Evolutionary conservation across 2,113 vertebrate genomes (phyloP), one percentile per base, ranked within the genome.

Genomic region (Spilogale gracilis): DNA sequence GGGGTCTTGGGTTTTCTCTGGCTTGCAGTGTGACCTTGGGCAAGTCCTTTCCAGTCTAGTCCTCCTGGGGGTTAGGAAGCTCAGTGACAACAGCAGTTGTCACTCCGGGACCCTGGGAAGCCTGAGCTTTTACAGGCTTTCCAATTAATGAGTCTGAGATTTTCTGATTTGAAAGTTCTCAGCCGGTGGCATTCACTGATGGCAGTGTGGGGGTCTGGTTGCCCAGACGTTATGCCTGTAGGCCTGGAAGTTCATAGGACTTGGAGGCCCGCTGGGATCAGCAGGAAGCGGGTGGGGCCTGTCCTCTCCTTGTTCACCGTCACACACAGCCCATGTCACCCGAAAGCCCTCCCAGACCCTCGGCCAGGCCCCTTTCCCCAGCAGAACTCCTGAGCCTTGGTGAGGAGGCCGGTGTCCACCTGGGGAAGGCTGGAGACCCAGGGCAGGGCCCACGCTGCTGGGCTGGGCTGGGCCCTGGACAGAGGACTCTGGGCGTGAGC

Each of bases 281-380:
- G 14, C 21, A 1, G 2, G 71, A 65, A 4, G 43, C 20, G 60
- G 45, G 81, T 63, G 50, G 0, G 2, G 25, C 17, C n/a, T 48
- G 90, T 25, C 23, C 6, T 65, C 3, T 61, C 0, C 0, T 61
- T 61, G 27, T 0, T 0, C 20, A 4, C 12, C 43, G 67, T 6
- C 6, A 0, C 4, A 63, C 20, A 9, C 30, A 20, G 0, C 23
- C 83, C 38, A 30, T 52, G 89, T 96, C 82, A 30, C n/a, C 89
- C 27, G 82, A 23, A 6, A 45, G 4, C 6, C 58, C n/a, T 76
- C 38, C 54, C 50, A 32, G 74, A 23, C 4, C 3, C 58, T 50
- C 43, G 52, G 71, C 14, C 7, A 2, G n/a, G 67, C 16, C 69
- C 6, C 38, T 32, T 60, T 11, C 60, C 27, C 81, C 20, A 14